phyloP scores from a whole-genome alignment of 2,797 vertebrate genomes.

The Myotis vivesi region DNA sequence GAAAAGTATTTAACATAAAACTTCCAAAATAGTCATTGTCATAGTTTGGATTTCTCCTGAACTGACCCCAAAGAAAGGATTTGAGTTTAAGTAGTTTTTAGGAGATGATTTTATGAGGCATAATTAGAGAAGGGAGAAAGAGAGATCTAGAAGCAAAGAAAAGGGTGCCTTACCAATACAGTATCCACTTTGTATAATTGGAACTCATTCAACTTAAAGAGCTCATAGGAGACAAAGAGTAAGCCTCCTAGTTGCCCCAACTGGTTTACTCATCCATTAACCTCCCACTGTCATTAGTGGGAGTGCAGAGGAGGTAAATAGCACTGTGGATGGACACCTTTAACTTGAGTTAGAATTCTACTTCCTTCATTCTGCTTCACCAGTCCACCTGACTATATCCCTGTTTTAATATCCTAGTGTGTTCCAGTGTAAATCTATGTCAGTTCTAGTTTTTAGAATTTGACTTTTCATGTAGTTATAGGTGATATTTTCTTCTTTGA shows the following conservation, averaged over 20 bases:
- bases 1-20: not conserved
- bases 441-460: not conserved
- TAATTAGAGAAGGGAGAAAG: not conserved
- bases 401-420: not conserved
- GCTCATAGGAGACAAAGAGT: fast-evolving
- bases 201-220: not conserved
- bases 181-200: not conserved
- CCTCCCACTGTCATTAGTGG: no score
- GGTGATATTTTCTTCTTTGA: not conserved
- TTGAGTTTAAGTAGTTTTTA: not conserved
- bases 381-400: not conserved
- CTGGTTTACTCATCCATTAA: not conserved
- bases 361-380: not conserved
- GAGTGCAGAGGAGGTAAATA: not conserved
- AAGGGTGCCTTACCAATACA: fast-evolving
- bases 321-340: not conserved
- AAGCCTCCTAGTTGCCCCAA: not conserved
- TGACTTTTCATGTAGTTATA: not conserved
- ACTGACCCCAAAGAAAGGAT: not conserved
- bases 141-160: not conserved
- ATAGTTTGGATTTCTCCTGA: not conserved
- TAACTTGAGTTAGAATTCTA: no score
- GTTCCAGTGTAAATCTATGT: not conserved
- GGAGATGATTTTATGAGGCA: not conserved
- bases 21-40: not conserved